These are phyloP conservation scores for Campopleginae sp. DNA, from an alignment of 2,888 invertebrate genomes.

Conservation along the genomic window DNA sequence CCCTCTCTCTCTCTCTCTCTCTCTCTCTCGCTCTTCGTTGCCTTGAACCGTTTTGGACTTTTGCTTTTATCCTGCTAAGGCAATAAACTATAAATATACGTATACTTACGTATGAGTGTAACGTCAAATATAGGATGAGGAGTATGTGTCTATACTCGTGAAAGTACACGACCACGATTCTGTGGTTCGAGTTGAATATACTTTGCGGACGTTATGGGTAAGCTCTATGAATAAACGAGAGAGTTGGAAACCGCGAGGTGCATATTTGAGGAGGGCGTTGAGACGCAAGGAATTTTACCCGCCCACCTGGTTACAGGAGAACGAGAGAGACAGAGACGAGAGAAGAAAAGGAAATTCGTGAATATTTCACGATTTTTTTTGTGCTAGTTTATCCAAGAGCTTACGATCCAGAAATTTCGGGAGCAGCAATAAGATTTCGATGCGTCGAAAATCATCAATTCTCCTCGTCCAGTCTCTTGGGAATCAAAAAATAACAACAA, in stretches of 20 bases:
- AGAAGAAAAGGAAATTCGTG: conserved; percentile 23
- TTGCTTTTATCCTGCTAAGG: conserved; percentile 26
- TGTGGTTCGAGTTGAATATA: conserved; percentile 64
- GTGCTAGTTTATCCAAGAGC: neutral
- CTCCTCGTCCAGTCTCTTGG: neutral
- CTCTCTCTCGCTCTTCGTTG: neutral
- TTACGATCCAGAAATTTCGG: neutral
- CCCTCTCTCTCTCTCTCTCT: neutral
- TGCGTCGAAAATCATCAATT: neutral
- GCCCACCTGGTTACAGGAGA: conserved; percentile 17
- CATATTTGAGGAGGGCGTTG: conserved; percentile 68
- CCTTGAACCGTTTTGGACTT: conserved; percentile 56
- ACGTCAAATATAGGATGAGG: conserved; percentile 3
- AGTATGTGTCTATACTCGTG: conserved; percentile 42
- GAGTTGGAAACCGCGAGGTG: conserved; percentile 67
- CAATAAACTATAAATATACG: conserved; percentile 50
- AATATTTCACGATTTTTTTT: conserved; percentile 36
- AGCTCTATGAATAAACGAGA: conserved; percentile 65
- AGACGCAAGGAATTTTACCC: conserved; percentile 64
- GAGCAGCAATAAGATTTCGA: neutral
- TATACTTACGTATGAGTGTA: conserved; percentile 5
- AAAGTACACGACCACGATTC: conserved; percentile 66
- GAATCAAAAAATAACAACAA: neutral
- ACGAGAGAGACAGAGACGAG: neutral
- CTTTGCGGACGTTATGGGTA: conserved; percentile 64